Percentiles rank a stretch among this genome's conserved stretches.
Evolutionary conservation across 1,140 invertebrate genomes (phyloP).

Genomic region (Meloidogyne hapla): DNA sequence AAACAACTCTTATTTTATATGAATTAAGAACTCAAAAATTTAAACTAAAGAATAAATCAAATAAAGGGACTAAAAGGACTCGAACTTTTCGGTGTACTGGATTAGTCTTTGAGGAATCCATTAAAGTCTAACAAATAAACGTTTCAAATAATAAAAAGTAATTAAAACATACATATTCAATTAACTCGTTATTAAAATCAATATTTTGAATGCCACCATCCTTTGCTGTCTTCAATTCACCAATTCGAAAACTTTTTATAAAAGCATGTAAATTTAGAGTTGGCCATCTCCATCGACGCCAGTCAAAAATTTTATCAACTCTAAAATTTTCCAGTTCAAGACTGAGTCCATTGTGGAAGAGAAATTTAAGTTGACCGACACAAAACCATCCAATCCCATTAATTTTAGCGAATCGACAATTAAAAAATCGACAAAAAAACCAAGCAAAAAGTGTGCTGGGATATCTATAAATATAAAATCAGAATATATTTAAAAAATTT

Average conservation of each 20-base stretch:
- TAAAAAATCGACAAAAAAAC: constrained; percentile 16
- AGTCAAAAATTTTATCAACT: constrained; percentile 44
- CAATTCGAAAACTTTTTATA: neutral
- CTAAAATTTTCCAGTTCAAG: constrained; percentile 64
- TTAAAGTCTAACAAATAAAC: no score
- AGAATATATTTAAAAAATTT: neutral
- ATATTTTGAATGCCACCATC: neutral
- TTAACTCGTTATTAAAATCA: neutral
- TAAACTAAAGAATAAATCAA: no score
- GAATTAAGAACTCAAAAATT: no score
- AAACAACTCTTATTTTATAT: no score
- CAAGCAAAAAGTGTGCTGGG: constrained; percentile 14
- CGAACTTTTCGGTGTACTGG: no score
- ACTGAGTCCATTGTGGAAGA: constrained; percentile 37
- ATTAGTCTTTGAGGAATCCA: no score
- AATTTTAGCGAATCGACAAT: constrained; percentile 25
- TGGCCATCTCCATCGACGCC: neutral
- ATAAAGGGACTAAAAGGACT: no score
- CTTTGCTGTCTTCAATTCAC: neutral
- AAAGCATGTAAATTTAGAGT: constrained; percentile 11
- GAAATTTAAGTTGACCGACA: constrained; percentile 36
- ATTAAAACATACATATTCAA: neutral
- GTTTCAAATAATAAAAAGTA: neutral
- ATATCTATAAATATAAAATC: constrained; percentile 30
- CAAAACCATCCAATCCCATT: constrained; percentile 35